Base-by-base conservation (phyloP, 2,888 invertebrate species). In the Myopa tessellatipennis region DNA sequence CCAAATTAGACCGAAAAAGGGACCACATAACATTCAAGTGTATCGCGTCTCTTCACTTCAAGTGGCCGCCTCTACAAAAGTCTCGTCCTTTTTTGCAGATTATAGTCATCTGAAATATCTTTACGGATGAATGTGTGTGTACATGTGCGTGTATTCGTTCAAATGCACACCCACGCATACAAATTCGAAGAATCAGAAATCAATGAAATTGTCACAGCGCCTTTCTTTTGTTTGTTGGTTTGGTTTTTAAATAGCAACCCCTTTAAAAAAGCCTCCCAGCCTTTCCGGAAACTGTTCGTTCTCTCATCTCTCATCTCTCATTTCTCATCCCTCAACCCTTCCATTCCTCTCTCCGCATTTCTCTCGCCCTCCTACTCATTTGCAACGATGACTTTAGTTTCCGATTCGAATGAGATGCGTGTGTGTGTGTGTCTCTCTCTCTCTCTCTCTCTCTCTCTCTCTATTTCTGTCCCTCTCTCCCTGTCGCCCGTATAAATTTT, bases 401-500 rank as follows among this genome's bases (percentile, higher is more conserved):
- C 67, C 58, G 26, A 68, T 16, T 81, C 74, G 1, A 26, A 26
- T 26, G 26, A 26, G 26, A 26, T 26, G 26, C 26, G 77, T 40
- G 73, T 77, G 77, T 79, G 80, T 77, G 10, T 8, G 67, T 34
- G 18, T 67, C 45, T 72, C 71, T 60, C 72, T 18, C 12, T 72
- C 58, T 18, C 34, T 63, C 8, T 63, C 61, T 63, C 7, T 60
- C n/a, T 60, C 1, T 18, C 7, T n/a, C 60, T 60, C 4, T 8
- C 16, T 60, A 2, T 60, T 76, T 82, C 80, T 81, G 1, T 83
- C 80, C 80, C 82, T 82, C 79, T 78, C 36, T 70, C 65, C 14
- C 60, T 50, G 63, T 36, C 74, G 76, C 81, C 77, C 75, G 80
- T 77, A 85, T 85, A 87, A 86, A 87, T 85, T 85, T 88, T 85